Evolutionary conservation across 2,113 vertebrate species (phyloP), one percentile per base, ranked within the genome.

Genomic region (Oncorhynchus keta): DNA sequence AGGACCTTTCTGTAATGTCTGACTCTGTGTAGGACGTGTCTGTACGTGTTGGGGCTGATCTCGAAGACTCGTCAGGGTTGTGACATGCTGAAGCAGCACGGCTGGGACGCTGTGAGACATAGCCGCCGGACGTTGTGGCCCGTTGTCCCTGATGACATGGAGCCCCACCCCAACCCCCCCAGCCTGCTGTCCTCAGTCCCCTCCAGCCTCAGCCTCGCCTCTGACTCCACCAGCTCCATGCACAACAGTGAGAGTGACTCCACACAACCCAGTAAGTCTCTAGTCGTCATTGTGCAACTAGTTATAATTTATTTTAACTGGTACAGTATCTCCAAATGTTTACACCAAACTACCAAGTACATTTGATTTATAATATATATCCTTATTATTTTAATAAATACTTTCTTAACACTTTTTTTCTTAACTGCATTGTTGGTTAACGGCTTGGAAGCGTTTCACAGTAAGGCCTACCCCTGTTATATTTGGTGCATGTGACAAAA

Each of bases 211-310:
- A 96, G 95, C 80, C 91, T 96, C 77, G 95, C 94, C 80, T 96
- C 95, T 0, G 95, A 96, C 82, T 96, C 94, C 45, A 95, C 94
- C 49, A 93, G 94, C 89, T 96, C 95, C 51, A 91, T 94, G 57
- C 94, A 96, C 83, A 96, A 96, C 84, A 96, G 95, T 76, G 95
- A 96, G 87, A 95, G 95, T 0, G 95, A 96, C 84, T 95, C 94
- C 59, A 88, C 91, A 9, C 95, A 94, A 5, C 95, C 94, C 18
- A 95, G 95, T 96, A 85, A 95, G 95, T 87, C 14, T 12, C 67
- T 2, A 1, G 62, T 66, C 39, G 9, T 39, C 39, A 39, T 39
- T 45, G 39, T 45, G 3, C 39, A 45, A 45, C 39, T 45, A 11
- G 39, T 45, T 45, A 2, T 11, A 12, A 45, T 45, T 12, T 1